Percentiles rank a stretch among this genome's conserved stretches.
Conservation (phyloP, 2,797 vertebrate genomes). For the Anguilla megastoma region DNA sequence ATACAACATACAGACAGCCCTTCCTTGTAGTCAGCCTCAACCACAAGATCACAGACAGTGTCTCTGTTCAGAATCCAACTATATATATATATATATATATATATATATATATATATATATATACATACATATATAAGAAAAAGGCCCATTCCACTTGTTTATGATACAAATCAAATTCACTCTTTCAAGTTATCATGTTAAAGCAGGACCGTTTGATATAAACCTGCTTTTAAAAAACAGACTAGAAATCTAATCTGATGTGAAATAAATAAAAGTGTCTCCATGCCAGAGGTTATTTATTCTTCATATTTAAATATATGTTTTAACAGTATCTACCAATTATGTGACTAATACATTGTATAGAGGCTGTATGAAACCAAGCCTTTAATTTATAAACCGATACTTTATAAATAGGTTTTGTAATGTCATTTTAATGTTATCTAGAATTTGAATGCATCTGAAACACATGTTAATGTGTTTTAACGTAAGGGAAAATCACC, state of each 20-base stretch:
- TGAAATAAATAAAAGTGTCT: background rate
- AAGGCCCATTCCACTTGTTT: background rate
- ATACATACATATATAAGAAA: background rate
- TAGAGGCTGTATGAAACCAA: background rate
- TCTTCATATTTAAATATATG: background rate
- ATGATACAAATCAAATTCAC: constrained; percentile 4
- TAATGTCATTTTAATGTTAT: background rate
- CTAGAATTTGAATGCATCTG: background rate
- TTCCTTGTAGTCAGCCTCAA: background rate
- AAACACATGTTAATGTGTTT: background rate
- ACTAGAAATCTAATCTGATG: background rate
- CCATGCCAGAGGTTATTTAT: background rate
- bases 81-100: no score
- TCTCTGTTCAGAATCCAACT: background rate
- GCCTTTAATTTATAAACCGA: background rate
- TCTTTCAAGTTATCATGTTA: background rate
- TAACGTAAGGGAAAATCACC: background rate
- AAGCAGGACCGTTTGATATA: background rate
- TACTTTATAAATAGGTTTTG: background rate
- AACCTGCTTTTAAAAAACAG: background rate
- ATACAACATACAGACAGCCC: background rate
- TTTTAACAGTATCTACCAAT: background rate
- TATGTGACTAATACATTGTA: background rate
- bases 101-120: no score
- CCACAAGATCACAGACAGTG: background rate